Evolutionary conservation across 2,888 invertebrate species (phyloP), one percentile per base, ranked within the genome.

Genomic region (Synergus laeviventris): DNA sequence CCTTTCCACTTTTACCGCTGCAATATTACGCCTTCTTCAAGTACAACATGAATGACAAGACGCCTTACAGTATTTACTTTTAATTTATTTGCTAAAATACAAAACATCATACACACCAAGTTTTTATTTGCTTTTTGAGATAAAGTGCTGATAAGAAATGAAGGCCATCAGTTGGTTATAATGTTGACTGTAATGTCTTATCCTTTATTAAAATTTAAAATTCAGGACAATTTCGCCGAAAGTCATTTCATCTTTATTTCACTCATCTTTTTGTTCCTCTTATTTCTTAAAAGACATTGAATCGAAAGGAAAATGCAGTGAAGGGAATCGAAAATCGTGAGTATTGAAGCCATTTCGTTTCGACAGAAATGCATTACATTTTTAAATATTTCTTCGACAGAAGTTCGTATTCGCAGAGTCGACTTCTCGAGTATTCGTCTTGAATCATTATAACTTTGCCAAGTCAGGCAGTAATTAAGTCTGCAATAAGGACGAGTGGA

Each of bases 391-490:
- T 79, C 76, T 75, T 79, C 64, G 61, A 66, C 45, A 31, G 62
- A 54, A 62, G 78, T 76, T 79, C 74, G 76, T 70, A 73, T 79
- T 66, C 74, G 42, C 73, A 45, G 73, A 76, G 74, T 45, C 60
- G 60, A 75, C 66, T 76, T 64, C 76, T 79, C 78, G 77, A 79
- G 83, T 82, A 82, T 88, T 88, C 87, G 86, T 88, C 87, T 85
- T 85, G 87, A 87, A 87, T 88, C 90, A 90, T 90, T 90, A 90
- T 90, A 90, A 90, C 87, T 90, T 90, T 87, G 87, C 86, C 81
- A 87, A 89, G 89, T 88, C 87, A 89, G 89, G 87, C 87, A 89
- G 90, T 90, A 90, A 90, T 90, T 90, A 90, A 90, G 90, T 90
- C 88, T 84, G 89, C 89, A 90, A 89, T 90, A 89, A 90, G 87